phyloP scores from a whole-genome alignment of 2,888 invertebrate genomes.

The Saturnia pavonia region DNA sequence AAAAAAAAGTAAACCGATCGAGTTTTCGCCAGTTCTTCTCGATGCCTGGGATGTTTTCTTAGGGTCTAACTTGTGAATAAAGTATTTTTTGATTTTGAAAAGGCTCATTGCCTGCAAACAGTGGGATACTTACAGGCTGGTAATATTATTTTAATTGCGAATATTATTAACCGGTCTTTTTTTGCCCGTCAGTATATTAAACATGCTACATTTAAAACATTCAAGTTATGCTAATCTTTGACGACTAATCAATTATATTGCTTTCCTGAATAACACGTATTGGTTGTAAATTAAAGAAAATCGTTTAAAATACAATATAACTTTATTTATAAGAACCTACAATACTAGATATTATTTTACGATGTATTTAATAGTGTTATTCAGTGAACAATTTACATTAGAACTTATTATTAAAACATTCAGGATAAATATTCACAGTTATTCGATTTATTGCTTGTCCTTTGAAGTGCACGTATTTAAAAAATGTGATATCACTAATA shows the following conservation, averaged over 20 bases:
- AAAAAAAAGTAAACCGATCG: no score
- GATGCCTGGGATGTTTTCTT: no score
- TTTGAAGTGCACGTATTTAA: neutral
- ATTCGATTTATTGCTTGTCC: neutral
- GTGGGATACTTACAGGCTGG: no score
- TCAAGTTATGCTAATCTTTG: constrained; percentile 1
- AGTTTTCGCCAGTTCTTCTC: no score
- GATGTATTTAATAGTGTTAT: neutral
- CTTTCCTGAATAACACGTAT: constrained; percentile 10
- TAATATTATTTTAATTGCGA: neutral
- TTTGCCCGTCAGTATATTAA: neutral
- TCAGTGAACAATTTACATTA: neutral
- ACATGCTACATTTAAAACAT: constrained; percentile 8
- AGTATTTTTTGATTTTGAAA: no score
- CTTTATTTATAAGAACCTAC: neutral
- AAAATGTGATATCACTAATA: neutral
- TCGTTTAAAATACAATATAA: neutral
- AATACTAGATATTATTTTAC: neutral
- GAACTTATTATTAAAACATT: neutral
- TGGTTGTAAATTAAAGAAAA: neutral
- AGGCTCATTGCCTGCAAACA: no score
- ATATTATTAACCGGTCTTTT: neutral
- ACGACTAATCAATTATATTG: constrained; percentile 9
- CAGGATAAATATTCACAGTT: neutral
- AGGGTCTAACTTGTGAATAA: no score